Evolutionary conservation across 35 echinoderm and acorn worm genomes (phyloP).

Genomic region (Stichopus chloronotus): DNA sequence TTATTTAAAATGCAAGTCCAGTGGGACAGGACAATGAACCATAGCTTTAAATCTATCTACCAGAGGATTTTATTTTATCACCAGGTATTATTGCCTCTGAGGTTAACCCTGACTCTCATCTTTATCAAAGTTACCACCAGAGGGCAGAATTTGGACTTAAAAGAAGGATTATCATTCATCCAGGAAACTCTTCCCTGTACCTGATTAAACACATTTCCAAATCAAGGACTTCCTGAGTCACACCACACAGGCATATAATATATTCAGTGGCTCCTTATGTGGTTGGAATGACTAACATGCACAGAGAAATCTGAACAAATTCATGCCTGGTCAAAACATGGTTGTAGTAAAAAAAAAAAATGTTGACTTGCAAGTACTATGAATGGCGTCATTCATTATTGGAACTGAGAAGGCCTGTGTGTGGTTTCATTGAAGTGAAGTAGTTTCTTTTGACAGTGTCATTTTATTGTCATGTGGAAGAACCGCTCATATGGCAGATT

Average conservation of each 20-base stretch:
- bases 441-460: too few relatives aligned
- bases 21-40: not conserved
- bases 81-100: not conserved
- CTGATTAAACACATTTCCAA: conserved; percentile 1
- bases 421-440: not conserved
- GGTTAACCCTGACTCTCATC: conserved; percentile 12
- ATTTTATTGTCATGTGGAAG: too few relatives aligned
- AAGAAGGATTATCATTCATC: conserved; percentile 12
- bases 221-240: not conserved
- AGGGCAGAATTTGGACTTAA: not conserved
- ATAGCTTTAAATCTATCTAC: not conserved
- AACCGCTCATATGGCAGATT: too few relatives aligned
- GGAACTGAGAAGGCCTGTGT: not conserved
- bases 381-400: not conserved
- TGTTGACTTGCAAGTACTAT: not conserved
- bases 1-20: too few relatives aligned
- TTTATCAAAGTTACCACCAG: conserved; percentile 16
- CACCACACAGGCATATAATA: not conserved
- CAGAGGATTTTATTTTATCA: not conserved
- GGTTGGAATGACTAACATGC: not conserved
- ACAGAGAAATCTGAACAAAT: too few relatives aligned
- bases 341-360: too few relatives aligned
- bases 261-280: not conserved
- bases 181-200: not conserved
- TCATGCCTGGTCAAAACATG: too few relatives aligned